Conservation (phyloP, 2,113 vertebrate genomes). For the Myrmecophaga tridactyla region DNA sequence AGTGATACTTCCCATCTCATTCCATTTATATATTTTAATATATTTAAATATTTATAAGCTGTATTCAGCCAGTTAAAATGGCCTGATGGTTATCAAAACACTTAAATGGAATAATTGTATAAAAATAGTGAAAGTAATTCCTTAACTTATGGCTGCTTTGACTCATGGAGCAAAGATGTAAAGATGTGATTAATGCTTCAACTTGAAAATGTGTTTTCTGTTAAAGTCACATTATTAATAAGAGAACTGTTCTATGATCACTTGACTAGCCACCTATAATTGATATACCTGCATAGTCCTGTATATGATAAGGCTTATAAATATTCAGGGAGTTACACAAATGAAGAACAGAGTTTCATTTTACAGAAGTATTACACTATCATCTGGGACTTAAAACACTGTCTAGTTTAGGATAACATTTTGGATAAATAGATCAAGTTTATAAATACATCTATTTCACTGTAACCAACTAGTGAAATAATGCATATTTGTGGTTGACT, state of each 20-base stretch:
- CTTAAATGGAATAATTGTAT: neutral
- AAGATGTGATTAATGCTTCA: neutral
- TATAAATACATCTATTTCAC: neutral
- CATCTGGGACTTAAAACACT: neutral
- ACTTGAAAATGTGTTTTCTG: neutral
- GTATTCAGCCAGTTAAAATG: neutral
- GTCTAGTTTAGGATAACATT: neutral
- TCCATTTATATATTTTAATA: neutral
- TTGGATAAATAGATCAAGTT: neutral
- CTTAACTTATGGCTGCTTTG: neutral
- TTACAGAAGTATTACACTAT: neutral
- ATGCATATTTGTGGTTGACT: neutral
- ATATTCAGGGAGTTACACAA: neutral
- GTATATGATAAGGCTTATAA: neutral
- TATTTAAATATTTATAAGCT: neutral
- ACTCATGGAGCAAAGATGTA: neutral
- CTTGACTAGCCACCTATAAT: neutral
- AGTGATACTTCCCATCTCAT: neutral
- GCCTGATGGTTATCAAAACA: neutral
- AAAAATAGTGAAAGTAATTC: neutral
- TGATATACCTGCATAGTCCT: neutral
- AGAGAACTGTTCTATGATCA: neutral
- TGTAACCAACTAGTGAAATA: neutral
- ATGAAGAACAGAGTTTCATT: neutral
- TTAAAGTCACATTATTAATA: neutral